Conservation (phyloP, 2,113 vertebrate genomes). For the Oreochromis niloticus region DNA sequence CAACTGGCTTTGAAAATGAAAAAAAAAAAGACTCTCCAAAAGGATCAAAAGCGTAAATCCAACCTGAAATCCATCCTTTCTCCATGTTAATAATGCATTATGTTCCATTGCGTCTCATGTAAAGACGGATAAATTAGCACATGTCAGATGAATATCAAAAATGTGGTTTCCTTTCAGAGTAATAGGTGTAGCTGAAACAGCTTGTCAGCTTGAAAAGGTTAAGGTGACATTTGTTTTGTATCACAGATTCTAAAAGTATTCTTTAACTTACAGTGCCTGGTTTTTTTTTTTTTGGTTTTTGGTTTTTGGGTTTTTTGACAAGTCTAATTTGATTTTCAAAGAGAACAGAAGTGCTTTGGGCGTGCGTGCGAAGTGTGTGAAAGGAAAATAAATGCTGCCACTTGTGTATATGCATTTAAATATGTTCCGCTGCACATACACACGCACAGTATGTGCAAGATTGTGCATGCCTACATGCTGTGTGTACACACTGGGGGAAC, state of each 20-base stretch:
- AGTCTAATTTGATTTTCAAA: slow-evolving; percentile 16
- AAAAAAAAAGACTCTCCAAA: not conserved
- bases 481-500: not conserved
- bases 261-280: not conserved
- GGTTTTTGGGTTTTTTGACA: not conserved
- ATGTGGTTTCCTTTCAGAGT: not conserved
- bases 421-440: not conserved
- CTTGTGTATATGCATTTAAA: not conserved
- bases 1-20: not conserved
- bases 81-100: not conserved
- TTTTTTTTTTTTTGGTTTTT: not conserved
- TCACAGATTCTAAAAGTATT: not conserved
- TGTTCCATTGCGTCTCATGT: not conserved
- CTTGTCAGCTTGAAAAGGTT: slow-evolving; percentile 49
- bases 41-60: not conserved
- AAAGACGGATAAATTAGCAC: not conserved
- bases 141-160: not conserved
- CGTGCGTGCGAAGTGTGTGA: not conserved
- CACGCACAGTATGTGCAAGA: not conserved
- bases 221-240: slow-evolving; percentile 16
- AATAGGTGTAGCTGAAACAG: not conserved
- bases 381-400: not conserved
- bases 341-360: not conserved
- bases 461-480: not conserved
- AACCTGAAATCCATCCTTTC: not conserved